Conservation (phyloP, 2,888 invertebrate species). For the Noctua janthe region DNA sequence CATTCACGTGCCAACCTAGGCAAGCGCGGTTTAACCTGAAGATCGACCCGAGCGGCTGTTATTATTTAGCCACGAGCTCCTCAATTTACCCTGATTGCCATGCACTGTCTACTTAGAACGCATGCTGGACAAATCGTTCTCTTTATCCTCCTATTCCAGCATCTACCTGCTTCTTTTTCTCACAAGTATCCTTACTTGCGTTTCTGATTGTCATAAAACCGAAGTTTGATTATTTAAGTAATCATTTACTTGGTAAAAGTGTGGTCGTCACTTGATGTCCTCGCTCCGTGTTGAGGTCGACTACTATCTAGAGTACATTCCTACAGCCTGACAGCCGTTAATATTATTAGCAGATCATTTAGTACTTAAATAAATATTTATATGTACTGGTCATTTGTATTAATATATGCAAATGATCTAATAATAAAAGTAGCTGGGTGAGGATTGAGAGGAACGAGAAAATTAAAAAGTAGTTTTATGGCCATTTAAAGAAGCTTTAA, state of each 20-base stretch:
- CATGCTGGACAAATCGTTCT: background rate
- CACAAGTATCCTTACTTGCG: background rate
- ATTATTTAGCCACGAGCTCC: background rate
- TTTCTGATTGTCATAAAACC: background rate
- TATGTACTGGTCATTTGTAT: constrained; percentile 16
- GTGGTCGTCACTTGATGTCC: constrained; percentile 79
- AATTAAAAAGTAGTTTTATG: background rate
- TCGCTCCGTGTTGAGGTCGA: constrained; percentile 84
- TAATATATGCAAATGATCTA: constrained; percentile 29
- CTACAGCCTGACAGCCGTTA: constrained; percentile 54
- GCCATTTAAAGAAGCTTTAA: background rate
- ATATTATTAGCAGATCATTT: constrained; percentile 49
- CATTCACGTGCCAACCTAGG: background rate
- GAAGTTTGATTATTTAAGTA: constrained; percentile 11
- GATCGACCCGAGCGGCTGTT: background rate
- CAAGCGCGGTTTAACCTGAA: background rate
- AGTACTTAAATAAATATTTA: constrained; percentile 21
- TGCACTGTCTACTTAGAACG: background rate
- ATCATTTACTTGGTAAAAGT: constrained; percentile 76
- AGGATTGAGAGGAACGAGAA: background rate
- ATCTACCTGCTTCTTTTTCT: no score
- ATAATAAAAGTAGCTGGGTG: constrained; percentile 24
- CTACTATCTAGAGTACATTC: constrained; percentile 85
- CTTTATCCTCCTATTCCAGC: background rate
- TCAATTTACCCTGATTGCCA: background rate